These are phyloP conservation scores for Dermatemys mawii DNA, from an alignment of 2,113 vertebrate genomes.

Conservation along the genomic window DNA sequence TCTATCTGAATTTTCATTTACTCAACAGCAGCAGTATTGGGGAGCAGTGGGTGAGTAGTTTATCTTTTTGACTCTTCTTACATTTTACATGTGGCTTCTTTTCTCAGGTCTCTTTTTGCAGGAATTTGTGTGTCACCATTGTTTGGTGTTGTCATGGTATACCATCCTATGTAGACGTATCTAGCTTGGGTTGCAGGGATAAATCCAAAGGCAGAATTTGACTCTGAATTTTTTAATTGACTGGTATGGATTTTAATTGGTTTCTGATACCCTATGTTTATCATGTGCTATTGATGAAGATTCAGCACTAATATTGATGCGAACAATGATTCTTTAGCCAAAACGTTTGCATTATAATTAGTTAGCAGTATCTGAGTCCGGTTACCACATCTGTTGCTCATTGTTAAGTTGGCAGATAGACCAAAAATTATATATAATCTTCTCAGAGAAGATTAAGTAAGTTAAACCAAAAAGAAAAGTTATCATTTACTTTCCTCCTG, in stretches of 20 bases:
- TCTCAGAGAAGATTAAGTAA: neutral
- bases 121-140: neutral
- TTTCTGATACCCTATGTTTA: neutral
- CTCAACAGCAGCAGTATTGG: neutral
- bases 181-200: neutral
- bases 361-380: neutral
- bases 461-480: neutral
- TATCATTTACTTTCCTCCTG: neutral
- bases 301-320: accelerated
- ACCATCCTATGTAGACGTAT: neutral
- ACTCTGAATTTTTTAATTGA: accelerated
- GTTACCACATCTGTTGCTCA: neutral
- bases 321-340: neutral
- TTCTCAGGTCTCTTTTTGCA: slow-evolving; percentile 41
- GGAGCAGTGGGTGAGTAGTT: neutral
- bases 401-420: neutral
- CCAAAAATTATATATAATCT: neutral
- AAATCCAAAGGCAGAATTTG: neutral
- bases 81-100: slow-evolving; percentile 6
- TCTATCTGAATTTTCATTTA: neutral
- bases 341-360: neutral
- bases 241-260: neutral
- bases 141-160: neutral
- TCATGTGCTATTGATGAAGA: accelerated
- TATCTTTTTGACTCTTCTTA: neutral